Conservation (phyloP, 1,140 invertebrate species). For the Ganaspis sp. region DNA sequence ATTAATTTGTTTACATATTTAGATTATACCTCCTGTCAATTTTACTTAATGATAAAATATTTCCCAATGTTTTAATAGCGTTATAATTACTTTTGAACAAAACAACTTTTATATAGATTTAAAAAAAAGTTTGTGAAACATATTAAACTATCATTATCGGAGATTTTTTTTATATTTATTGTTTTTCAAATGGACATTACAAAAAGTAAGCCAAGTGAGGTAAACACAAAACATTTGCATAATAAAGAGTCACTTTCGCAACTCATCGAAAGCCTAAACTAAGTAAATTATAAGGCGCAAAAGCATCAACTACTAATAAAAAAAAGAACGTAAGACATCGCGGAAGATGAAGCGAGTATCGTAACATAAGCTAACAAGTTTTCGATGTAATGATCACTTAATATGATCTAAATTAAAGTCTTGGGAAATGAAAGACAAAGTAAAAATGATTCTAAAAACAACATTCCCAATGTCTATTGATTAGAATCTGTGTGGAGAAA, state of each 20-base stretch:
- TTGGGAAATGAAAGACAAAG: neutral
- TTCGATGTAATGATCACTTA: neutral
- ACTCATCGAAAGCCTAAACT: constrained; percentile 7
- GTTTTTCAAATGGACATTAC: neutral
- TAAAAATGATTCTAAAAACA: constrained; percentile 4
- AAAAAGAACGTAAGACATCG: neutral
- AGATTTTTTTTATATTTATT: neutral
- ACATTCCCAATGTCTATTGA: constrained; percentile 3
- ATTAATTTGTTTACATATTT: too few relatives aligned
- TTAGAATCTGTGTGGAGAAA: neutral
- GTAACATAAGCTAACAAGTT: constrained; percentile 17
- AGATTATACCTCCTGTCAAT: too few relatives aligned
- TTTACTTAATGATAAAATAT: too few relatives aligned
- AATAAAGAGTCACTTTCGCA: constrained; percentile 29
- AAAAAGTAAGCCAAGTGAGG: neutral
- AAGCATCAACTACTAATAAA: constrained; percentile 1
- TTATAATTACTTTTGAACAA: too few relatives aligned
- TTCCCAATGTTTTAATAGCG: too few relatives aligned
- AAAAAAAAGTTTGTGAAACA: too few relatives aligned
- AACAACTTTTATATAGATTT: too few relatives aligned
- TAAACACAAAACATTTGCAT: constrained; percentile 18
- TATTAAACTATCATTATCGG: neutral
- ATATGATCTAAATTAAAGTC: constrained; percentile 19
- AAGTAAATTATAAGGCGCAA: constrained; percentile 3
- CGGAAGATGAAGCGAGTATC: neutral